These are phyloP conservation scores for Vollenhovia emeryi DNA, from an alignment of 1,140 invertebrate genomes.

Conservation along the genomic window DNA sequence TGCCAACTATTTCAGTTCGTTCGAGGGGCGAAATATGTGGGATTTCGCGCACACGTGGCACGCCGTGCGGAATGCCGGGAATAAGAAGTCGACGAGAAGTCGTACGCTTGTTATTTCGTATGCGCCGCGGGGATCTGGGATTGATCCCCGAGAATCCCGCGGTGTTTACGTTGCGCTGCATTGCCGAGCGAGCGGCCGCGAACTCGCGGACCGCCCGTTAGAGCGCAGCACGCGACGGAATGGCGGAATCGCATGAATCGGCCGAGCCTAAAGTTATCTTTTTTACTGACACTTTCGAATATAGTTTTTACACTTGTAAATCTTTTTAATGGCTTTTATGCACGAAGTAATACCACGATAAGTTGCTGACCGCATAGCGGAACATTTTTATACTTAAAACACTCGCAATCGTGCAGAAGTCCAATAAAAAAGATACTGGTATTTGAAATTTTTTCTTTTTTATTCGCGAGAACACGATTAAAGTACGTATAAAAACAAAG, in stretches of 20 bases:
- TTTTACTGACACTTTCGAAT: too few species aligned
- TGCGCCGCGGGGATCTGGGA: not conserved
- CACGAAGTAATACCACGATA: too few species aligned
- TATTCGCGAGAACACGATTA: too few species aligned
- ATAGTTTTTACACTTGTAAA: too few species aligned
- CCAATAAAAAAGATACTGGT: too few species aligned
- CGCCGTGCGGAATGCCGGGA: not conserved
- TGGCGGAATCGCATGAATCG: not conserved
- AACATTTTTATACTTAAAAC: too few species aligned
- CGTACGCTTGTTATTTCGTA: not conserved
- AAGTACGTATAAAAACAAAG: too few species aligned
- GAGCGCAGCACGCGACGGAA: not conserved
- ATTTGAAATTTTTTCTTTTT: too few species aligned
- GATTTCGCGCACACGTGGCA: not conserved
- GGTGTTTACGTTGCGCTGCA: not conserved
- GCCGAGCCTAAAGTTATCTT: too few species aligned
- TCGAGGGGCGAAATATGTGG: not conserved
- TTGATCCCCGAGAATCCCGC: not conserved
- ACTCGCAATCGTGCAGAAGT: too few species aligned
- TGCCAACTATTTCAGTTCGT: conserved; percentile 20
- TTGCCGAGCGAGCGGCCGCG: not conserved
- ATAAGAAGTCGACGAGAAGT: not conserved
- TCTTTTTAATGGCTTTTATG: too few species aligned
- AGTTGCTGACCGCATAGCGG: too few species aligned
- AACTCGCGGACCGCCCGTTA: not conserved